These are phyloP conservation scores for Pachyuromys duprasi DNA, from an alignment of 2,797 vertebrate species.

Conservation along the genomic window DNA sequence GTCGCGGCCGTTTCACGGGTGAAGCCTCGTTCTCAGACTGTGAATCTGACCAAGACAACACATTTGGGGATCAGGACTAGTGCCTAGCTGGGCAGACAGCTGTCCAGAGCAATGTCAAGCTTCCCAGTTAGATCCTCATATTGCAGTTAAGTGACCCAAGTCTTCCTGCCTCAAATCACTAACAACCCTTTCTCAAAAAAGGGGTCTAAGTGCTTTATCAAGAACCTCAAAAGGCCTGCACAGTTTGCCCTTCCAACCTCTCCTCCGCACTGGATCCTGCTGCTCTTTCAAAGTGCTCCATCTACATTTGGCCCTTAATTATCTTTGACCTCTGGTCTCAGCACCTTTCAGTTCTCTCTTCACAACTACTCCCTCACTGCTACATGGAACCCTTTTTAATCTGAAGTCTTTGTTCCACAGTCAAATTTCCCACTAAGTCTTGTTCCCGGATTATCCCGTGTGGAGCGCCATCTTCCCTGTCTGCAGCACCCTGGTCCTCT, in stretches of 20 bases:
- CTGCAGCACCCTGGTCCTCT: neutral
- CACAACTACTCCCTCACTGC: neutral
- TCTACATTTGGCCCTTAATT: neutral
- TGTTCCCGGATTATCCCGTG: neutral
- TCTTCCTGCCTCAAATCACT: constrained; percentile 14
- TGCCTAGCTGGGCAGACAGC: neutral
- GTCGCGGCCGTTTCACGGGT: constrained; percentile 94
- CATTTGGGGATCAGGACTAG: constrained; percentile 81
- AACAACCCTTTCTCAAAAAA: neutral
- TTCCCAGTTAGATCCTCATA: neutral
- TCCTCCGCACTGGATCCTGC: neutral
- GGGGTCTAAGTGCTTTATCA: neutral
- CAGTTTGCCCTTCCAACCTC: neutral
- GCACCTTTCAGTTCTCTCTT: neutral
- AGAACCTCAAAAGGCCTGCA: neutral
- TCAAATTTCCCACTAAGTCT: neutral
- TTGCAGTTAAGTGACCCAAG: neutral
- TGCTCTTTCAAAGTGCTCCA: neutral
- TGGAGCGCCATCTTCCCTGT: neutral
- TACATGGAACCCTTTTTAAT: neutral
- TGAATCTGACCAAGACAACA: constrained; percentile 90
- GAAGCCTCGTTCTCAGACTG: constrained; percentile 95
- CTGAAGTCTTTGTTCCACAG: neutral
- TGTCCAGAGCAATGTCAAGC: neutral
- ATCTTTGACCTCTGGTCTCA: neutral